A percentile compares a stretch with the other conserved stretches of the same genome.
Evolutionary conservation across 2,113 vertebrate species (phyloP).

Genomic region (Laticauda laticaudata): DNA sequence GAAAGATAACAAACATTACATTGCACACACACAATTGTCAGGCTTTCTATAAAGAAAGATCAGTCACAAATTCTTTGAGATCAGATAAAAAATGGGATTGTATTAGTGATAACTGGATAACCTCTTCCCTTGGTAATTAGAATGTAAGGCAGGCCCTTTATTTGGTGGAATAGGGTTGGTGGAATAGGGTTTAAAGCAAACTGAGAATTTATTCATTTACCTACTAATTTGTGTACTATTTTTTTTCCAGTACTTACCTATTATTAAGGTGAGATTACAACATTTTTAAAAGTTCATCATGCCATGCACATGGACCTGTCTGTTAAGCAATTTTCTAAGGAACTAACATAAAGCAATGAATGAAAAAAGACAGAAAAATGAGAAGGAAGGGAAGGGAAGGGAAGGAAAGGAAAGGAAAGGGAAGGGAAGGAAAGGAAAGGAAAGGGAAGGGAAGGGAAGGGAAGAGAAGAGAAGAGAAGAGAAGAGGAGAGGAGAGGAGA

Average conservation of each 20-base stretch:
- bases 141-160: background rate
- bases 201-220: background rate
- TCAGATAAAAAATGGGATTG: conserved; percentile 9
- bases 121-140: background rate
- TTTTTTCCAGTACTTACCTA: too few species aligned
- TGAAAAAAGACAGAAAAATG: too few species aligned
- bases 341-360: background rate
- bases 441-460: background rate
- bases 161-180: background rate
- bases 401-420: background rate
- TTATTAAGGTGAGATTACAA: background rate
- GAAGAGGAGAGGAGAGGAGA: too few species aligned
- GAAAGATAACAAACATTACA: conserved; percentile 46
- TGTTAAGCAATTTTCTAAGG: background rate
- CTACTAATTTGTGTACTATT: background rate
- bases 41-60: conserved; percentile 6
- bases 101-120: background rate
- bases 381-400: too few species aligned
- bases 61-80: conserved; percentile 33
- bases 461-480: too few species aligned
- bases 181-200: background rate
- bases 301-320: background rate
- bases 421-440: too few species aligned
- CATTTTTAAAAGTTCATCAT: background rate
- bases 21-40: background rate